Conservation (phyloP, 2,113 vertebrate genomes). For the Myotis lucifugus region DNA sequence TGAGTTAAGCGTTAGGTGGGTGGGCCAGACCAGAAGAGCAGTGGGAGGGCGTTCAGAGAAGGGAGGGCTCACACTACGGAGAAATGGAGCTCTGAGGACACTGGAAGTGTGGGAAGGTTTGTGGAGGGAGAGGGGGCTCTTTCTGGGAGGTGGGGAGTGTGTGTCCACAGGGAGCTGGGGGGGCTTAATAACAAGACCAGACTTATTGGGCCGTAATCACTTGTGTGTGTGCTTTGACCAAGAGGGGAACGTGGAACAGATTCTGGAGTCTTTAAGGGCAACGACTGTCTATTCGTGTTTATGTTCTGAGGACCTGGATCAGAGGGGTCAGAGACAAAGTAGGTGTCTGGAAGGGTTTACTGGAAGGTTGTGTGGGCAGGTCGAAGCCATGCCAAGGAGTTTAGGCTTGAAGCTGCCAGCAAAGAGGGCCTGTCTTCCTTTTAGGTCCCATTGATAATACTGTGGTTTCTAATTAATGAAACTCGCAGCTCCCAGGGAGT, state of each 20-base stretch:
- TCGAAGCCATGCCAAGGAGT: neutral
- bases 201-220: too few relatives aligned
- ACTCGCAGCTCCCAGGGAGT: neutral
- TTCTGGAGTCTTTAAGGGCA: neutral
- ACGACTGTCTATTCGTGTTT: neutral
- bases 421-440: neutral
- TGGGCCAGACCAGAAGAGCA: neutral
- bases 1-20: neutral
- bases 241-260: neutral
- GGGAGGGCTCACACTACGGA: fast-evolving
- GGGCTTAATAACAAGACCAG: neutral
- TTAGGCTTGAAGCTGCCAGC: neutral
- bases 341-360: too few relatives aligned
- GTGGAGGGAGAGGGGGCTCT: neutral
- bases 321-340: neutral
- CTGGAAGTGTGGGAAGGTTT: neutral
- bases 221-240: neutral
- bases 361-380: neutral
- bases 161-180: fast-evolving
- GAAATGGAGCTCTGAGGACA: neutral
- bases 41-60: fast-evolving
- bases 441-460: neutral
- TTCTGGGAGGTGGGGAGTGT: neutral
- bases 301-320: neutral
- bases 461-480: neutral